A percentile compares a stretch with the other conserved stretches of the same genome.
phyloP scores from a whole-genome alignment of 2,113 vertebrate genomes.

The Cyphomyrus plagiostoma region DNA sequence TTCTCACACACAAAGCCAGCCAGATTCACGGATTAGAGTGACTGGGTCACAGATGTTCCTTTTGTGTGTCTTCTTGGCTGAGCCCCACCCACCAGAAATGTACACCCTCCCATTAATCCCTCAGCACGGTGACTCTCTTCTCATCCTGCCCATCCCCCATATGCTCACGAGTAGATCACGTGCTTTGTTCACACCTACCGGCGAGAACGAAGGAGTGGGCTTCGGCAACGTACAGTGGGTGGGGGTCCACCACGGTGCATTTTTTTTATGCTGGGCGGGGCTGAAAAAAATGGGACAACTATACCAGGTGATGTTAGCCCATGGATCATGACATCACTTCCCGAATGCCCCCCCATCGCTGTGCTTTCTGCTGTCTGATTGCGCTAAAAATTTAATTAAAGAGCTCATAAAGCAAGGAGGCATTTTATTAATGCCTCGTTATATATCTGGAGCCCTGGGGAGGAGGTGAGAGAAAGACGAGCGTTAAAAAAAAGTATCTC shows the following conservation, averaged over 20 bases:
- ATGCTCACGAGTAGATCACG: neutral
- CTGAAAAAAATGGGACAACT: neutral
- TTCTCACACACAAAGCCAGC: neutral
- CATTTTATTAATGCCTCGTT: slow-evolving; percentile 12
- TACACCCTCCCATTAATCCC: neutral
- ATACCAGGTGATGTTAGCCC: too few species aligned
- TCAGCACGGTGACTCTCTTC: neutral
- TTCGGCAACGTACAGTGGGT: neutral
- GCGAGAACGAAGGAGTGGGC: neutral
- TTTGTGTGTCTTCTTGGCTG: neutral
- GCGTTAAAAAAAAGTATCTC: neutral
- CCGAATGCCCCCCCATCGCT: neutral
- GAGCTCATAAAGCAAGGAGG: neutral
- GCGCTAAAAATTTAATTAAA: neutral
- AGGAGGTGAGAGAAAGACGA: neutral
- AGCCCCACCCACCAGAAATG: neutral
- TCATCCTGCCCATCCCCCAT: neutral
- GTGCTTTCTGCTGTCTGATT: neutral
- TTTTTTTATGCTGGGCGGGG: neutral
- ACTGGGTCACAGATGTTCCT: neutral
- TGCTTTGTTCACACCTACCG: neutral
- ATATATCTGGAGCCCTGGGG: neutral
- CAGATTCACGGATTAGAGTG: neutral
- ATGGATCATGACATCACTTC: too few species aligned
- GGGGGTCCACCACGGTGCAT: neutral